Conservation (phyloP, 2,888 invertebrate species). For the Agrochola lota region DNA sequence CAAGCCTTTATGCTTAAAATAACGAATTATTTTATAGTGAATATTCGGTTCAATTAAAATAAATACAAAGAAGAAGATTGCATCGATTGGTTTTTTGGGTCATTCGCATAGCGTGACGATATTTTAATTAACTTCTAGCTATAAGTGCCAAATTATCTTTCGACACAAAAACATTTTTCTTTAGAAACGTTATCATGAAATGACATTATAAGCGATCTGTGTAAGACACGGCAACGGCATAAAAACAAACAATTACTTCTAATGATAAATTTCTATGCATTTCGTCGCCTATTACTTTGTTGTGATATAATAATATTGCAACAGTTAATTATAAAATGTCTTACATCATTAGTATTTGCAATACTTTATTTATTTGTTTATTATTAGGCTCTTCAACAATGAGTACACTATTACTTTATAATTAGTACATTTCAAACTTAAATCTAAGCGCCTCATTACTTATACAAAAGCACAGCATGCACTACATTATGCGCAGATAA, state of each 20-base stretch:
- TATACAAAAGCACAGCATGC: too few relatives aligned
- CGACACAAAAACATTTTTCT: conserved; percentile 2
- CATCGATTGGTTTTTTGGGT: not conserved
- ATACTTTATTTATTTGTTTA: too few relatives aligned
- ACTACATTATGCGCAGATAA: too few relatives aligned
- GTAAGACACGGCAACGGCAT: conserved; percentile 3
- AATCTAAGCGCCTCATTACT: too few relatives aligned
- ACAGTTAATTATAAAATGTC: conserved; percentile 1
- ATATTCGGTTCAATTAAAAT: not conserved
- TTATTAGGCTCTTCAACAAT: too few relatives aligned
- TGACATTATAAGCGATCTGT: not conserved
- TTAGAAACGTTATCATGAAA: conserved; percentile 15
- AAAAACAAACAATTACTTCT: conserved; percentile 26
- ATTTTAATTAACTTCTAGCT: conserved; percentile 24
- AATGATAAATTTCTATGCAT: conserved; percentile 13
- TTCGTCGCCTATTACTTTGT: conserved; percentile 18
- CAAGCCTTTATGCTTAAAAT: not conserved
- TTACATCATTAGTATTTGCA: conserved; percentile 18
- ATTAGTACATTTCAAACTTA: too few relatives aligned
- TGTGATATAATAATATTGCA: conserved; percentile 31
- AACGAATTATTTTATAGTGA: too few relatives aligned
- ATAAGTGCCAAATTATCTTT: not conserved
- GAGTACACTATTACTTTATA: too few relatives aligned
- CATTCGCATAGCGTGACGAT: conserved; percentile 11
- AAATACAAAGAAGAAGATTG: not conserved